A percentile compares a stretch with the other conserved stretches of the same genome.
Conservation (phyloP, 1,140 invertebrate species). For the Lepidurus packardi region DNA sequence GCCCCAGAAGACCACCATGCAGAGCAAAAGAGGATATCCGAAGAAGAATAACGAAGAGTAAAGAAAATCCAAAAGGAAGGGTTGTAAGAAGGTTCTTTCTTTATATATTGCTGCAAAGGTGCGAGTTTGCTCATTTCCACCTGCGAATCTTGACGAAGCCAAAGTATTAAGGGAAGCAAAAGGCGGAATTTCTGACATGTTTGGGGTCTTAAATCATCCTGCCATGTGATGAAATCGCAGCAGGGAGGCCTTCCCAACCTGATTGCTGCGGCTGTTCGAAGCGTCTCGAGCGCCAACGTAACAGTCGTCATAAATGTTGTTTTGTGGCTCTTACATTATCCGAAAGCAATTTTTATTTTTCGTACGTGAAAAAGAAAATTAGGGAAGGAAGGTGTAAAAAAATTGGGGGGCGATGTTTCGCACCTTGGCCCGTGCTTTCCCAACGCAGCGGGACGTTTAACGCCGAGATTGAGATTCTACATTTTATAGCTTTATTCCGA, state of each 20-base stretch:
- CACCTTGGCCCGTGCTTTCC: background rate
- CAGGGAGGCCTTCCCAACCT: slow-evolving; percentile 16
- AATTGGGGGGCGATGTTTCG: background rate
- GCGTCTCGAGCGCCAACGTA: slow-evolving; percentile 17
- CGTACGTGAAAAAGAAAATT: background rate
- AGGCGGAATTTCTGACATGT: slow-evolving; percentile 15
- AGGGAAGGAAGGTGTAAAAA: slow-evolving; percentile 14
- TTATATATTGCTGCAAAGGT: background rate
- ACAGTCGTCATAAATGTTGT: slow-evolving; percentile 18
- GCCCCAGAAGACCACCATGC: background rate
- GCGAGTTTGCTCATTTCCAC: background rate
- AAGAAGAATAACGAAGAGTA: background rate
- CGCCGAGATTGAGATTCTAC: slow-evolving; percentile 13
- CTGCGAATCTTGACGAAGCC: background rate
- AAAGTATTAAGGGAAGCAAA: background rate
- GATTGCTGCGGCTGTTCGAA: slow-evolving; percentile 17
- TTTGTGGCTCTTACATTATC: slow-evolving; percentile 16
- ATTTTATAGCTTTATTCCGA: slow-evolving; percentile 8
- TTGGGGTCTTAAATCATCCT: slow-evolving; percentile 9
- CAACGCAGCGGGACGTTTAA: slow-evolving; percentile 2
- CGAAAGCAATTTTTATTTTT: background rate
- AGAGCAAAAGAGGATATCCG: background rate
- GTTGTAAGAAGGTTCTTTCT: background rate
- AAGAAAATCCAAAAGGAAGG: background rate
- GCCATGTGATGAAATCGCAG: slow-evolving; percentile 21